Percentiles rank a stretch among this genome's conserved stretches.
phyloP scores from a whole-genome alignment of 2,888 invertebrate genomes.

The Drosophila seclusa region DNA sequence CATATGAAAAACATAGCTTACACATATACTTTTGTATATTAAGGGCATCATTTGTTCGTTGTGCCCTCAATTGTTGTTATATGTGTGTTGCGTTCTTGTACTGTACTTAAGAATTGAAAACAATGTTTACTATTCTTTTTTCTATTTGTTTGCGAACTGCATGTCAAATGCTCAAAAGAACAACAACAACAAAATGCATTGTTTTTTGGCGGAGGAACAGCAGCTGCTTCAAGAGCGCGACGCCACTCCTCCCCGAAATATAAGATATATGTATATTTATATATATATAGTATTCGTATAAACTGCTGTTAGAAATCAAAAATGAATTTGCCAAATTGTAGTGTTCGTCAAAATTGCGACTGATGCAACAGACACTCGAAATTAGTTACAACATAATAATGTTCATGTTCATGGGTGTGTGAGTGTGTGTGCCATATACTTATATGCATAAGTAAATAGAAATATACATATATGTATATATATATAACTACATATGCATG shows the following conservation, averaged over 20 bases:
- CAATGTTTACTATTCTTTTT: constrained; percentile 7
- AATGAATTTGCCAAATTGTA: constrained; percentile 50
- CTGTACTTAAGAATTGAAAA: constrained; percentile 46
- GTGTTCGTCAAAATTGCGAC: constrained; percentile 54
- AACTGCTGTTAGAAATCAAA: constrained; percentile 23
- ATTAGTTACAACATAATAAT: constrained; percentile 20
- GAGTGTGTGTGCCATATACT: constrained; percentile 10
- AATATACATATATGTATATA: constrained; percentile 1
- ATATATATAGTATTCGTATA: constrained; percentile 17
- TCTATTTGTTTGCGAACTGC: constrained; percentile 14
- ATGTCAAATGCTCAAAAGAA: constrained; percentile 46
- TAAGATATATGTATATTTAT: constrained; percentile 12
- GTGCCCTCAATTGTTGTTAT: constrained; percentile 28
- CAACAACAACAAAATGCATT: constrained; percentile 10
- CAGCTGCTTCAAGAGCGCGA: constrained; percentile 3
- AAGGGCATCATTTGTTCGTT: constrained; percentile 10
- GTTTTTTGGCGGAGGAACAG: constrained; percentile 3
- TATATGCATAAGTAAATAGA: neutral
- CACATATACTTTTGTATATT: constrained; percentile 62
- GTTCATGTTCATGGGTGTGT: constrained; percentile 3
- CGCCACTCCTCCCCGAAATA: neutral
- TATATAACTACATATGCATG: neutral
- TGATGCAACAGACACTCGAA: constrained; percentile 51
- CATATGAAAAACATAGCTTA: constrained; percentile 25
- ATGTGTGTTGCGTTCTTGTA: constrained; percentile 16